phyloP scores from a whole-genome alignment of 2,113 vertebrate genomes.

The Todiramphus saurophagus region DNA sequence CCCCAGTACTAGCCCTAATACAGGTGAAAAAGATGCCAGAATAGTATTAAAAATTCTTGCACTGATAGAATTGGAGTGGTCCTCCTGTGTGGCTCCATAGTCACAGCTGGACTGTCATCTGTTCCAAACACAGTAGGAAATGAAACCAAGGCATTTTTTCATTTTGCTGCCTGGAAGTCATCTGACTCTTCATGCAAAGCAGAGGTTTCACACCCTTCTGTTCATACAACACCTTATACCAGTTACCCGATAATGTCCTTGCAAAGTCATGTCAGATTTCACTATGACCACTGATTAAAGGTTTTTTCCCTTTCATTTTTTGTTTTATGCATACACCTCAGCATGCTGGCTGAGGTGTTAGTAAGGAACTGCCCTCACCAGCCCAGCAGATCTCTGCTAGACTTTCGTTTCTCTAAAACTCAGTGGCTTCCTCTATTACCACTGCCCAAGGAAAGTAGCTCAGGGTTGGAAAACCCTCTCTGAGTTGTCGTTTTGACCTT shows the following conservation, averaged over 20 bases:
- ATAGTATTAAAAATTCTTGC: neutral
- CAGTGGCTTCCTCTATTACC: neutral
- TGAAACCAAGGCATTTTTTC: conserved; percentile 27
- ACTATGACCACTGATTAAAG: neutral
- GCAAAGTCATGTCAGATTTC: conserved; percentile 56
- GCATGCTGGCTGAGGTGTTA: neutral
- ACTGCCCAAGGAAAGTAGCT: neutral
- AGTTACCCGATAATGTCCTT: neutral
- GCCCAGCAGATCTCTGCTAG: neutral
- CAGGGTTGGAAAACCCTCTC: conserved; percentile 12
- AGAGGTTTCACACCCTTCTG: conserved; percentile 75
- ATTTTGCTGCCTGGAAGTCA: conserved; percentile 65
- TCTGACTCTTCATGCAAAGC: conserved; percentile 67
- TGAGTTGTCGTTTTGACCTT: neutral
- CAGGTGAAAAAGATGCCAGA: neutral
- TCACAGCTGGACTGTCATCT: neutral
- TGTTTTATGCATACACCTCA: conserved; percentile 43
- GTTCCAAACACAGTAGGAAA: neutral
- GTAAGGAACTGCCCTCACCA: neutral
- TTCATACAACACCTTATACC: conserved; percentile 33
- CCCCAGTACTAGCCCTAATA: neutral
- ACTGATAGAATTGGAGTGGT: neutral
- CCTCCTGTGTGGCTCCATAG: neutral
- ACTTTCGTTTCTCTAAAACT: conserved; percentile 11
- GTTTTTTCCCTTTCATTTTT: conserved; percentile 72